Conservation (phyloP, 2,888 invertebrate species). For the Leucania comma region DNA sequence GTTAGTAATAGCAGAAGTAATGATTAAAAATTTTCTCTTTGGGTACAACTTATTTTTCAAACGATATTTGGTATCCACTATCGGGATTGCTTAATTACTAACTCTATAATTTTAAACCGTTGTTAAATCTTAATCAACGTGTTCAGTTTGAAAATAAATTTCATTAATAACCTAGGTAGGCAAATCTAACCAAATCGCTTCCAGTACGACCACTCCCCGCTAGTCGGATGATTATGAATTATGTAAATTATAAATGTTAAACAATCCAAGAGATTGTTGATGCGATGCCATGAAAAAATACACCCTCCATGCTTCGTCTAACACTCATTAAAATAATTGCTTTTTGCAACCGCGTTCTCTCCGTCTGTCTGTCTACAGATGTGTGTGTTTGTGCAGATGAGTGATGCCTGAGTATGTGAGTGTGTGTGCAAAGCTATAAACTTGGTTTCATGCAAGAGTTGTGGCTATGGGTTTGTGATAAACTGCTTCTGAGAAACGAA, state of each 20-base stretch:
- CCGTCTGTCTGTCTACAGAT: constrained; percentile 62
- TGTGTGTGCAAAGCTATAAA: constrained; percentile 48
- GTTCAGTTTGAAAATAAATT: too few species aligned
- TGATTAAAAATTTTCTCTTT: too few species aligned
- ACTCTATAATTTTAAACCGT: too few species aligned
- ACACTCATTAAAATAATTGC: constrained; percentile 85
- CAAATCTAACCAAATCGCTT: constrained; percentile 61
- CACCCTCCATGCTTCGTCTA: constrained; percentile 82
- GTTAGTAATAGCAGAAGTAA: too few species aligned
- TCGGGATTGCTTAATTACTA: too few species aligned
- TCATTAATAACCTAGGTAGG: neutral
- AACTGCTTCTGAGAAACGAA: constrained; percentile 34
- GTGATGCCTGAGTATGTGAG: constrained; percentile 12
- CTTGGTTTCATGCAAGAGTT: constrained; percentile 56
- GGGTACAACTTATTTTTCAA: too few species aligned
- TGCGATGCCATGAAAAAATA: constrained; percentile 82
- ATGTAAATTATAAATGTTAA: constrained; percentile 88
- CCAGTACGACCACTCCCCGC: constrained; percentile 65
- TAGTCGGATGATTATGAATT: constrained; percentile 84
- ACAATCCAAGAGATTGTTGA: constrained; percentile 86
- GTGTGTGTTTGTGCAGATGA: constrained; percentile 35
- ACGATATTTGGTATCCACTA: too few species aligned
- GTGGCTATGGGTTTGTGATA: constrained; percentile 44
- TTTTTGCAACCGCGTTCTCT: constrained; percentile 77
- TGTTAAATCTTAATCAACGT: too few species aligned